phyloP scores from a whole-genome alignment of 2,888 invertebrate genomes.

The Trisateles emortualis region DNA sequence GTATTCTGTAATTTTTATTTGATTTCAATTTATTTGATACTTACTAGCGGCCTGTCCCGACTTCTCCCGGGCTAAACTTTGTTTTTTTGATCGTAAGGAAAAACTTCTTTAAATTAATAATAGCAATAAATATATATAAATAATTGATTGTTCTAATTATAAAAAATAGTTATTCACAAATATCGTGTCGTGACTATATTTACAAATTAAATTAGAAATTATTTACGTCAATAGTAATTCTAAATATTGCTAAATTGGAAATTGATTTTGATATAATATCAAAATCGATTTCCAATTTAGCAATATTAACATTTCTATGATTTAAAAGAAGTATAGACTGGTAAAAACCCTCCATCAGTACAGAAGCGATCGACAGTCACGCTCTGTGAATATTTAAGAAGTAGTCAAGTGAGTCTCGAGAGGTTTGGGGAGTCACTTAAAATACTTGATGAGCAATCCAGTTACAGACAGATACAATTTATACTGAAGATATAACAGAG shows the following conservation, averaged over 20 bases:
- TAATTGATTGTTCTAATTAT: too few species aligned
- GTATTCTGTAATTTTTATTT: constrained; percentile 41
- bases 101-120: too few species aligned
- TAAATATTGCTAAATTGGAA: too few species aligned
- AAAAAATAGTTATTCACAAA: too few species aligned
- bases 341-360: constrained; percentile 45
- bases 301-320: not conserved
- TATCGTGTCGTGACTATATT: too few species aligned
- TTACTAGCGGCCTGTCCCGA: not conserved
- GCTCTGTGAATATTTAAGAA: constrained; percentile 80
- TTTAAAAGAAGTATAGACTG: not conserved
- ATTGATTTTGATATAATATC: too few species aligned
- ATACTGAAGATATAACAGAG: constrained; percentile 15
- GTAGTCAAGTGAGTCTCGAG: constrained; percentile 74
- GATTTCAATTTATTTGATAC: constrained; percentile 30
- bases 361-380: constrained; percentile 74
- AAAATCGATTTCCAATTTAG: too few species aligned
- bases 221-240: too few species aligned
- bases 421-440: constrained; percentile 72
- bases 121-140: too few species aligned
- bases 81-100: too few species aligned
- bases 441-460: constrained; percentile 79
- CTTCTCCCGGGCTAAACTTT: too few species aligned
- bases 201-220: too few species aligned
- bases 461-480: constrained; percentile 52